Evolutionary conservation across 2,113 vertebrate genomes (phyloP).

Genomic region (Engystomops pustulosus): DNA sequence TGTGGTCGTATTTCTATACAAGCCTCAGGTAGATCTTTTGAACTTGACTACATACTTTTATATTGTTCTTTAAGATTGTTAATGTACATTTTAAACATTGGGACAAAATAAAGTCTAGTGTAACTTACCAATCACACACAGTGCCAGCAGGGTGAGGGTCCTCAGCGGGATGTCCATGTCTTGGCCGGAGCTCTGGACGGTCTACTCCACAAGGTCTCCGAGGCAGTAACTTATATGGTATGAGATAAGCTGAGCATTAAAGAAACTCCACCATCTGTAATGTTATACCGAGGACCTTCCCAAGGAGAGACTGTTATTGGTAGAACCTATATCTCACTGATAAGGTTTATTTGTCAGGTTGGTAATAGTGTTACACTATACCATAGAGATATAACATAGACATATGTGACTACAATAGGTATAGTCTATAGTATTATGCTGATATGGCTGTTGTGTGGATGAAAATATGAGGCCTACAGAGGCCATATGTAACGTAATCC

Average conservation of each 20-base stretch:
- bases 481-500: too few relatives aligned
- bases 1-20: too few relatives aligned
- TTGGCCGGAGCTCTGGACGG: neutral
- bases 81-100: neutral
- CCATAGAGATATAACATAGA: too few relatives aligned
- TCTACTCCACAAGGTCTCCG: neutral
- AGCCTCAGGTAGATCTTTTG: too few relatives aligned
- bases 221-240: neutral
- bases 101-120: neutral
- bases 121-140: neutral
- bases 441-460: too few relatives aligned
- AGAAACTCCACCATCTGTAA: neutral
- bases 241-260: neutral
- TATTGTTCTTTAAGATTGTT: neutral
- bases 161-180: neutral
- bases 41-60: too few relatives aligned
- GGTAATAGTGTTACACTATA: neutral
- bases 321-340: constrained; percentile 5
- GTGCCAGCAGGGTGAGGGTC: neutral
- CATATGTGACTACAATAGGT: too few relatives aligned
- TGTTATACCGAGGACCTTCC: too few relatives aligned
- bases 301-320: neutral
- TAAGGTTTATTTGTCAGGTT: constrained; percentile 9
- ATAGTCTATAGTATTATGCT: too few relatives aligned
- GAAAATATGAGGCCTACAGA: too few relatives aligned